A percentile compares a stretch with the other conserved stretches of the same genome.
phyloP scores from a whole-genome alignment of 2,113 vertebrate species.

The Xenopus borealis region DNA sequence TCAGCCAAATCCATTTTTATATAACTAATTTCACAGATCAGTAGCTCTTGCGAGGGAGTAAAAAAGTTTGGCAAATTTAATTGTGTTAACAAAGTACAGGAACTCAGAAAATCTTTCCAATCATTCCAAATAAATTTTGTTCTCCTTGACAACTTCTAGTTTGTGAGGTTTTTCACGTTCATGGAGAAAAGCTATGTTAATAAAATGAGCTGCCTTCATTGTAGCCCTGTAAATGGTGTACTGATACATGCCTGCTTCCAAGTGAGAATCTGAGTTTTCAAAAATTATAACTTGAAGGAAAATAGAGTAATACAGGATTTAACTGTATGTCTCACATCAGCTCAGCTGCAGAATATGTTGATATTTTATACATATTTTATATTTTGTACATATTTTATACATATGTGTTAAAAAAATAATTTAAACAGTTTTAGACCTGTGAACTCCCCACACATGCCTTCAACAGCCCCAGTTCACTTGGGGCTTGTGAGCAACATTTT shows the following conservation, averaged over 20 bases:
- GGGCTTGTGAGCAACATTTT: no score
- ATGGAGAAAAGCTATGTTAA: slow-evolving; percentile 30
- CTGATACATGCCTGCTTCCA: background rate
- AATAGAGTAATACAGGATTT: no score
- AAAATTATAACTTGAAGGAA: no score
- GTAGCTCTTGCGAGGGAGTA: slow-evolving; percentile 10
- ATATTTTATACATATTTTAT: no score
- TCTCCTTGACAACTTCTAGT: slow-evolving; percentile 7
- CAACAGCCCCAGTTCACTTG: no score
- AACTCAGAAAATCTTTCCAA: slow-evolving; percentile 5
- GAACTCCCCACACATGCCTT: no score
- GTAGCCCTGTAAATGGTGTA: slow-evolving; percentile 24
- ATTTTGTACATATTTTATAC: no score
- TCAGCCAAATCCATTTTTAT: slow-evolving; percentile 43
- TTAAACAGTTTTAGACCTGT: no score
- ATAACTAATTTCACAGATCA: slow-evolving; percentile 44
- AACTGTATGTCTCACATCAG: no score
- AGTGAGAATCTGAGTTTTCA: no score
- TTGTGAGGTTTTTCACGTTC: background rate
- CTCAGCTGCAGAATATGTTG: no score
- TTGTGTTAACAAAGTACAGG: slow-evolving; percentile 27
- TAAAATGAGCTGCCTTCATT: slow-evolving; percentile 29
- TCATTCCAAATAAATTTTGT: slow-evolving; percentile 21
- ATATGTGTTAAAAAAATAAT: no score
- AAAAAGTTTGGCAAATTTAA: slow-evolving; percentile 31